Evolutionary conservation across 2,113 vertebrate species (phyloP).

Genomic region (Callithrix jacchus): DNA sequence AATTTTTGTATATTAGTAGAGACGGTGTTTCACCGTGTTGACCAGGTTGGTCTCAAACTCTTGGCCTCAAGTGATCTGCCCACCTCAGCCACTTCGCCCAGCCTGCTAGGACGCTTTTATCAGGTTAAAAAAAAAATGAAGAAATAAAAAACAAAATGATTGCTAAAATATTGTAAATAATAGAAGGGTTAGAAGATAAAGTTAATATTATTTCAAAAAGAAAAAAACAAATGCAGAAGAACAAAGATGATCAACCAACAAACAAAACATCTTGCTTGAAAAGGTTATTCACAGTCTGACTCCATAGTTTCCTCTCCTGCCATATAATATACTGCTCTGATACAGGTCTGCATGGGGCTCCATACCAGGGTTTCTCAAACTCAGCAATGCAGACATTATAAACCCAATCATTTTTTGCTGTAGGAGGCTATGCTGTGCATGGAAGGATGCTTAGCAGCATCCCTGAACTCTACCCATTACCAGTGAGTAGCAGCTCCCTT

Average conservation of each 20-base stretch:
- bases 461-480: neutral
- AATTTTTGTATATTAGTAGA: no score
- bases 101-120: neutral
- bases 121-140: neutral
- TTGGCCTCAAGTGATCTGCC: no score
- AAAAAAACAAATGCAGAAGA: neutral
- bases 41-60: no score
- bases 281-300: neutral
- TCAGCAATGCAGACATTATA: neutral
- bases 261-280: neutral
- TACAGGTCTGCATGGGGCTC: neutral
- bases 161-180: neutral
- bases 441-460: neutral
- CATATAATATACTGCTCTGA: neutral
- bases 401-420: neutral
- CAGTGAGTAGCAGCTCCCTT: neutral
- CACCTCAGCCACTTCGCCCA: no score
- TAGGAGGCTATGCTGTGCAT: neutral
- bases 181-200: neutral
- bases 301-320: neutral
- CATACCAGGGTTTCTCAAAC: neutral
- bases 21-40: no score
- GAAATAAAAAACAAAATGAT: neutral
- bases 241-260: neutral
- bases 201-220: neutral